A percentile compares a stretch with the other conserved stretches of the same genome.
Conservation (phyloP, 2,888 invertebrate species). For the Plebejus anna region DNA sequence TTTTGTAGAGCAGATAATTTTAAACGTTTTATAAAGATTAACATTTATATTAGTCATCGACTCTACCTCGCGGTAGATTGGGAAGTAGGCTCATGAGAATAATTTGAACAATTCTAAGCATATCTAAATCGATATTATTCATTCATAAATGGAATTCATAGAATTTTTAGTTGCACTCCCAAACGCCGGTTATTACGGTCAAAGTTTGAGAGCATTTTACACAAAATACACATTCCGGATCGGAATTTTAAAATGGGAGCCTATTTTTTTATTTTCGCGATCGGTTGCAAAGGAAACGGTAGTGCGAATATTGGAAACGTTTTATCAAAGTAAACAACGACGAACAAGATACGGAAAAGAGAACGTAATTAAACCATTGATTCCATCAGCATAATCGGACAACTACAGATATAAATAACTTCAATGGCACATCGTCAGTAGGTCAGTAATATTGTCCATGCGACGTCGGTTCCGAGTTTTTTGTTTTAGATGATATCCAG, state of each 20-base stretch:
- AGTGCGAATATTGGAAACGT: neutral
- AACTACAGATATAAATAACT: conserved; percentile 36
- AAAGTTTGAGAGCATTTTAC: conserved; percentile 1
- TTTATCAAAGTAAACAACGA: conserved; percentile 12
- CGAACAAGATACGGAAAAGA: neutral
- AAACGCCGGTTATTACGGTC: neutral
- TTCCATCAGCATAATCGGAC: conserved; percentile 25
- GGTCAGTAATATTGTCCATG: conserved; percentile 35
- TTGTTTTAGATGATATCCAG: neutral
- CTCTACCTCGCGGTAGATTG: neutral
- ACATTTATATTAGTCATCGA: no score
- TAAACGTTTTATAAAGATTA: no score
- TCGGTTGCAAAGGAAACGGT: neutral
- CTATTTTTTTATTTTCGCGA: neutral
- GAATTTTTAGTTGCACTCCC: neutral
- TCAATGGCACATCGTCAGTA: conserved; percentile 37
- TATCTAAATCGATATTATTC: neutral
- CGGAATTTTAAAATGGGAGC: neutral
- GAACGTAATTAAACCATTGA: conserved; percentile 15
- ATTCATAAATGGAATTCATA: neutral
- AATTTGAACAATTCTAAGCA: neutral
- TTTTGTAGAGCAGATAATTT: no score
- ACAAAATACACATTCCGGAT: conserved; percentile 1
- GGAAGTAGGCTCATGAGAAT: neutral
- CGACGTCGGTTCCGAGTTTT: neutral